These are phyloP conservation scores for Formica selysi DNA, from an alignment of 1,140 invertebrate genomes.

Conservation along the genomic window DNA sequence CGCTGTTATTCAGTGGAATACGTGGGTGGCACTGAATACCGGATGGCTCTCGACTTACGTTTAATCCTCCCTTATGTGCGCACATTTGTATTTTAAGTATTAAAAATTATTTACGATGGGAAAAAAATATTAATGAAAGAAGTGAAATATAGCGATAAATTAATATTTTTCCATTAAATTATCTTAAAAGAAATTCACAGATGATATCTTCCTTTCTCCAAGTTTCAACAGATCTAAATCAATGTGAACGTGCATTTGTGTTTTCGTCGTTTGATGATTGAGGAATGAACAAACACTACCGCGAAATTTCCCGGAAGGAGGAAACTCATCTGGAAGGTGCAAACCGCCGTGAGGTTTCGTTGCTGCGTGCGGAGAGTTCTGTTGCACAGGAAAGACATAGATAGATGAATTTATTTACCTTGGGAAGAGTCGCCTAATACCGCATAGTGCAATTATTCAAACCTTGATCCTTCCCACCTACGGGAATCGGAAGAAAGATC, in stretches of 20 bases:
- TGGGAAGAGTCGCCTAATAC: conserved; percentile 39
- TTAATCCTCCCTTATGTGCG: neutral
- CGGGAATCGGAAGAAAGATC: conserved; percentile 46
- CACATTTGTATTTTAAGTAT: neutral
- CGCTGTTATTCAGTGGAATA: conserved; percentile 54
- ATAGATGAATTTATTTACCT: conserved; percentile 57
- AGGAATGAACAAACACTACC: conserved; percentile 34
- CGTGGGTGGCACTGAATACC: neutral
- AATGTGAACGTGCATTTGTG: neutral
- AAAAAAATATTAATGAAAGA: neutral
- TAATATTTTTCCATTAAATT: neutral
- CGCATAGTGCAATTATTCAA: conserved; percentile 54
- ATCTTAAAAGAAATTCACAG: neutral
- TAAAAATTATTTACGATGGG: neutral
- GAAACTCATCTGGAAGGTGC: conserved; percentile 31
- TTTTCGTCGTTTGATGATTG: conserved; percentile 39
- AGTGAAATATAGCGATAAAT: neutral
- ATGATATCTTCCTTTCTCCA: neutral
- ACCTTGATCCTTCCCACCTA: conserved; percentile 33
- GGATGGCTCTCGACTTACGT: conserved; percentile 5
- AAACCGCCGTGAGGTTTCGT: conserved; percentile 33
- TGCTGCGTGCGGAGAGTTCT: neutral
- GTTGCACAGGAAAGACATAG: conserved; percentile 44
- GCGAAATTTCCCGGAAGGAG: conserved; percentile 14
- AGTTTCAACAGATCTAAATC: neutral